Base-by-base conservation (phyloP, 2,888 invertebrate genomes). In the Heliconius erato region DNA sequence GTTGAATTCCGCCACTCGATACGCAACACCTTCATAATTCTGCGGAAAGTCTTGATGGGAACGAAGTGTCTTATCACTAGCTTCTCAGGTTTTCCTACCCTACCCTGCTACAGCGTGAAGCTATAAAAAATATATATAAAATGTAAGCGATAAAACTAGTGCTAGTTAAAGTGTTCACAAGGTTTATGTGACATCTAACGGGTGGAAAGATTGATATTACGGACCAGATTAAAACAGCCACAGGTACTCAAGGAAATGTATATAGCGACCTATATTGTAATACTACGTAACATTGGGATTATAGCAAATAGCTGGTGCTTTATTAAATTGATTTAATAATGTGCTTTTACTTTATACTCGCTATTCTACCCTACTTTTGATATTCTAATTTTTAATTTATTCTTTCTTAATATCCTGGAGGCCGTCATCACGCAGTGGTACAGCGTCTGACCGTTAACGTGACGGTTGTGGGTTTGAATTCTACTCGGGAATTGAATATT, bases 161-260 rank as follows among this genome's bases (percentile, higher is more conserved):
- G 49, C 67, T 68, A 32, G 78, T 67, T 78, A 68, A 76, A 74
- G 81, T 81, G 81, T 81, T 81, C 69, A 63, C 69, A 81, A 76
- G 76, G 76, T 81, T 81, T 81, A 81, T 81, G 77, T 77, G 81
- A 81, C 81, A 81, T 32, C 69, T 69, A 81, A 81, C 69, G 81
- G 76, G 26, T 40, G 35, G 32, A 44, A 44, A 81, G 81, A 81
- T 81, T 81, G 81, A 81, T 81, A 69, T 26, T 68, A 44, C 26
- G 26, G 44, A 77, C 81, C 68, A 63, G 76, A 81, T 81, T 81
- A 68, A 68, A 78, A 44, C 28, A 44, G 26, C 78, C 44, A 65
- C 65, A 67, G 65, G 76, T 76, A 76, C n/a, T 76, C 16, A 44
- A 49, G 44, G 12, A 68, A 11, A 67, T n/a, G n/a, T n/a, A n/a